Base-by-base conservation (phyloP, 1,140 invertebrate genomes). In the Condylostylus longicornis region DNA sequence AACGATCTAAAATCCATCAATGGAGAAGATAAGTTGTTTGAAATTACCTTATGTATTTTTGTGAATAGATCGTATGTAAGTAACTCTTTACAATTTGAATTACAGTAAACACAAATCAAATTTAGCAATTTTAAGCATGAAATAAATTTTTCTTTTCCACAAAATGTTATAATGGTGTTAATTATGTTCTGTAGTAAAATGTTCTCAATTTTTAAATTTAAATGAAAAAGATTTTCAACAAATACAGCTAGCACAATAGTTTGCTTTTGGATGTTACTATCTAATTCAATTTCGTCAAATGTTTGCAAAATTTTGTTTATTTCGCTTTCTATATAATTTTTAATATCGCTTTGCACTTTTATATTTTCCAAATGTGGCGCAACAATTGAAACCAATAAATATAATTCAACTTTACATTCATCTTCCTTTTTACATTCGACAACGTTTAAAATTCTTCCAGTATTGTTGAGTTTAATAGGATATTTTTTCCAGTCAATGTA, bases 401-500 rank as follows among this genome's bases (percentile, higher is more conserved):
- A 38, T 1, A 38, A 21, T 15, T 38, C 33, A 5, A 38, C 25
- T 7, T 38, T 1, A 48, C 5, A 18, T 48, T n/a, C 12, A 4
- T 54, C 19, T 3, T 28, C 5, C 1, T 45, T 8, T 1, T 54
- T 28, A 13, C 43, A 33, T 29, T 12, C 12, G 49, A 35, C 7
- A 58, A 6, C 5, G 12, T 34, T 7, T 43, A 39, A 1, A 52
- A 27, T 1, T 47, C 48, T 3, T 42, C 33, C 9, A 28, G 28
- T 12, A 8, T 55, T 40, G 27, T 58, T 58, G 42, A 80, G 65
- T 44, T 78, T 69, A 5, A 83, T 45, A 2, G 67, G 63, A 54
- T 77, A 79, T 42, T 71, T 72, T 1, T 62, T 66, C 78, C 77
- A 81, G 15, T 67, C 62, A 37, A 67, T 52, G 5, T 77, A 49